Evolutionary conservation across 1,140 invertebrate genomes (phyloP).

Genomic region (Plectrocnemia conspersa): DNA sequence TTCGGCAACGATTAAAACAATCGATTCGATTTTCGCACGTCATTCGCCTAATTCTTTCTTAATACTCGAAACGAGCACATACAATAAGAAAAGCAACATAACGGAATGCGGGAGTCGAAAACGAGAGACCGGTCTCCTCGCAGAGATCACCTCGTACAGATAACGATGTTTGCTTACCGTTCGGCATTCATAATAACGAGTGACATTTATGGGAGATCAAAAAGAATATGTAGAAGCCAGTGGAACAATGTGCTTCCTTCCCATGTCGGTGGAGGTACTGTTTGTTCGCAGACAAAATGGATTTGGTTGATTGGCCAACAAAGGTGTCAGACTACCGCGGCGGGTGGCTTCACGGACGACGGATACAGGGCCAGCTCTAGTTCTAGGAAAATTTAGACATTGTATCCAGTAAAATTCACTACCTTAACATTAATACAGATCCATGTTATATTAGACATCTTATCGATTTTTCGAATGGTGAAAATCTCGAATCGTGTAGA

Average conservation of each 20-base stretch:
- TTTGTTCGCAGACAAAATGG: background rate
- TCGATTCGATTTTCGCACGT: no score
- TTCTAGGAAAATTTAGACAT: no score
- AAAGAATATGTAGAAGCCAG: background rate
- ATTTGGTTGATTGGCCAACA: slow-evolving; percentile 32
- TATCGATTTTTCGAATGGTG: no score
- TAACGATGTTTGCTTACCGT: slow-evolving; percentile 18
- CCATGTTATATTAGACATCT: no score
- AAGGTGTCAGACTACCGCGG: slow-evolving; percentile 29
- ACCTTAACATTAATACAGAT: no score
- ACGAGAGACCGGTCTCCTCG: background rate
- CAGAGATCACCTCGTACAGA: slow-evolving; percentile 2
- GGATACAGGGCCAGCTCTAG: no score
- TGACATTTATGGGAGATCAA: slow-evolving; percentile 19
- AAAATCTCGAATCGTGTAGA: no score
- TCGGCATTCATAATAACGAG: slow-evolving; percentile 14
- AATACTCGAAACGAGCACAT: no score
- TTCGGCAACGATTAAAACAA: no score
- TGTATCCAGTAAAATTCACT: no score
- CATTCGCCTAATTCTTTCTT: background rate
- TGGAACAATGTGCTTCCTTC: slow-evolving; percentile 12
- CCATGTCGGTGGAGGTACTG: background rate
- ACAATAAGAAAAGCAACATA: slow-evolving; percentile 1
- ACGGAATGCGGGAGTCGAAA: slow-evolving; percentile 4
- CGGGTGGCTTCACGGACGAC: slow-evolving; percentile 21